A percentile compares a stretch with the other conserved stretches of the same genome.
Conservation (phyloP, 2,888 invertebrate species). For the Euclidia mi region DNA sequence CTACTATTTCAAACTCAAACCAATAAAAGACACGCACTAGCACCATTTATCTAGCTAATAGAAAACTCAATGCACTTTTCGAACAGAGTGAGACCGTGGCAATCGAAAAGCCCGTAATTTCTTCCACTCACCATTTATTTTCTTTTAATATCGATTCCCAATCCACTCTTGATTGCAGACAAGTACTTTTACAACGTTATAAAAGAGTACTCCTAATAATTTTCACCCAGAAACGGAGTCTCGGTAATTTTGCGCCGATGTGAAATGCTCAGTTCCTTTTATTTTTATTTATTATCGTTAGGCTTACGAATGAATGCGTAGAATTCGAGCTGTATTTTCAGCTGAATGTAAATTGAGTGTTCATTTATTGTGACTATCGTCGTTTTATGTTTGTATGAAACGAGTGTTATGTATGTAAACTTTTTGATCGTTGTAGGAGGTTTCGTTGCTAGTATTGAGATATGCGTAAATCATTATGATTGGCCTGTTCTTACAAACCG, state of each 20-base stretch:
- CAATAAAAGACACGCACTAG: too few species aligned
- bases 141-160: conserved; percentile 78
- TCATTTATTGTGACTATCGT: conserved; percentile 31
- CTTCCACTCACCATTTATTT: conserved; percentile 64
- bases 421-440: too few species aligned
- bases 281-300: conserved; percentile 30
- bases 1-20: too few species aligned
- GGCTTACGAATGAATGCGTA: conserved; percentile 18
- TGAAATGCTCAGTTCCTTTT: conserved; percentile 41
- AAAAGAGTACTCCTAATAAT: conserved; percentile 56
- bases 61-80: conserved; percentile 23
- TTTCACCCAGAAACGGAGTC: conserved; percentile 30
- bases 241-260: conserved; percentile 34
- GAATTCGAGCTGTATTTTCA: conserved; percentile 24
- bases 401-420: too few species aligned
- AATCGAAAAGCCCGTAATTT: conserved; percentile 65
- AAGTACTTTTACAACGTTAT: conserved; percentile 62
- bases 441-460: too few species aligned
- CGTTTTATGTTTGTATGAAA: not conserved
- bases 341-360: conserved; percentile 22
- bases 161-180: conserved; percentile 78
- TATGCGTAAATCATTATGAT: too few species aligned
- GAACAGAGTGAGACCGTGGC: conserved; percentile 8
- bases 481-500: too few species aligned
- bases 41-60: conserved; percentile 19